phyloP scores from a whole-genome alignment of 2,888 invertebrate genomes.

The Ophion obscuratus region DNA sequence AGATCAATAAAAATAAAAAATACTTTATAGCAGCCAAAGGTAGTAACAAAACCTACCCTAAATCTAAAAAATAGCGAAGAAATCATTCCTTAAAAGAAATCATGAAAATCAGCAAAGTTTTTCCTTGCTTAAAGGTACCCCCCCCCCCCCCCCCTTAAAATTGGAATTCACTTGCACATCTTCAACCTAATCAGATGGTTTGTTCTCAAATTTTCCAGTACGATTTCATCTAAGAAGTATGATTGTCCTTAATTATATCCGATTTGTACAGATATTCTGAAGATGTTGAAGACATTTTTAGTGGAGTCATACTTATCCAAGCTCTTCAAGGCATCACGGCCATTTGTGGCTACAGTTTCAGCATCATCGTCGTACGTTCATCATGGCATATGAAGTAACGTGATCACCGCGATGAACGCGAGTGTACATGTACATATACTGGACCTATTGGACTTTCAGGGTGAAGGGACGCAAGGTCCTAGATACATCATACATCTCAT shows the following conservation, averaged over 20 bases:
- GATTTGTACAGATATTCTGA: slow-evolving; percentile 16
- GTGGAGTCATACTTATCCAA: slow-evolving; percentile 58
- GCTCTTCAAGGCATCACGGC: slow-evolving; percentile 48
- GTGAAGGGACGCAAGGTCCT: slow-evolving; percentile 22
- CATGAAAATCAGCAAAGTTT: no score
- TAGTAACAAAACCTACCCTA: no score
- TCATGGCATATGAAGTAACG: neutral
- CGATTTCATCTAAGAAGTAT: neutral
- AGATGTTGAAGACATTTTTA: slow-evolving; percentile 51
- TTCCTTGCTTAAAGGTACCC: no score
- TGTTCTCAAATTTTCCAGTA: neutral
- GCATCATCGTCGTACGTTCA: slow-evolving; percentile 47
- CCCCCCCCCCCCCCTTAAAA: no score
- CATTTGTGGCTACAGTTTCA: slow-evolving; percentile 61
- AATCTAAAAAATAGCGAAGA: no score
- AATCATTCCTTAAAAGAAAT: no score
- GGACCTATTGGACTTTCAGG: slow-evolving; percentile 6
- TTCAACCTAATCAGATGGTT: neutral
- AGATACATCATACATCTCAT: slow-evolving; percentile 44
- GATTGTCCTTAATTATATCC: neutral
- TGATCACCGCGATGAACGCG: neutral
- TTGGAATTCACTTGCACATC: neutral
- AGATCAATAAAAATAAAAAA: no score
- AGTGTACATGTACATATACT: no score
- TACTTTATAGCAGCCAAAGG: no score